phyloP scores from a whole-genome alignment of 1,140 invertebrate species.

The Spodoptera frugiperda region DNA sequence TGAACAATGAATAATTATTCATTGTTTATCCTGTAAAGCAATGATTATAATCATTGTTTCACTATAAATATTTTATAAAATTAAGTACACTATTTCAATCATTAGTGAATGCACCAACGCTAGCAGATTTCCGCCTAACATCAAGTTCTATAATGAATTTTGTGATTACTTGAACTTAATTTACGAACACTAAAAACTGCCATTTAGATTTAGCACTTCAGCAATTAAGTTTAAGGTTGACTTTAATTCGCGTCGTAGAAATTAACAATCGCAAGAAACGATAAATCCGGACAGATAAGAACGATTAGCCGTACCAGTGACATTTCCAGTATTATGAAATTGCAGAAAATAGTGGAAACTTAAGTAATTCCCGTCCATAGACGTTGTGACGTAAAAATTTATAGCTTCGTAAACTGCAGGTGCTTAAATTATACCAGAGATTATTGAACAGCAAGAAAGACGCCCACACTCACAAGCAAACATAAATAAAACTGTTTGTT shows the following conservation, averaged over 20 bases:
- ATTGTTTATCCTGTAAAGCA: too few species aligned
- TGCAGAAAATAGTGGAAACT: slow-evolving; percentile 47
- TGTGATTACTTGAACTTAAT: slow-evolving; percentile 51
- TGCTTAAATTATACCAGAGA: slow-evolving; percentile 46
- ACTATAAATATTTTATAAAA: too few species aligned
- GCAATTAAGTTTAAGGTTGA: not conserved
- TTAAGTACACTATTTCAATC: too few species aligned
- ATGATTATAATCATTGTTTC: too few species aligned
- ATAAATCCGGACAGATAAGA: slow-evolving; percentile 50
- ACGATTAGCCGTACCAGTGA: slow-evolving; percentile 45
- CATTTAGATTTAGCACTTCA: slow-evolving; percentile 19
- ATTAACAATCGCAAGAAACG: slow-evolving; percentile 29
- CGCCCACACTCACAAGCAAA: slow-evolving; percentile 16
- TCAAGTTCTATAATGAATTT: slow-evolving; percentile 55
- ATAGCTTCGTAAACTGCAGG: slow-evolving; percentile 40
- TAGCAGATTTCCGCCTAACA: slow-evolving; percentile 51
- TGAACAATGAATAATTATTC: too few species aligned
- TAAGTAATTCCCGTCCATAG: slow-evolving; percentile 25
- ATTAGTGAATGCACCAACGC: not conserved
- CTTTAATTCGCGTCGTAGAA: slow-evolving; percentile 15
- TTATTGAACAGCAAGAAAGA: slow-evolving; percentile 39
- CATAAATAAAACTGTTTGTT: slow-evolving; percentile 19
- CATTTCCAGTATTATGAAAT: slow-evolving; percentile 48
- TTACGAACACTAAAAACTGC: slow-evolving; percentile 15
- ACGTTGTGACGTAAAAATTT: slow-evolving; percentile 49